phyloP scores from a whole-genome alignment of 2,113 vertebrate species.

The Barbus barbus region DNA sequence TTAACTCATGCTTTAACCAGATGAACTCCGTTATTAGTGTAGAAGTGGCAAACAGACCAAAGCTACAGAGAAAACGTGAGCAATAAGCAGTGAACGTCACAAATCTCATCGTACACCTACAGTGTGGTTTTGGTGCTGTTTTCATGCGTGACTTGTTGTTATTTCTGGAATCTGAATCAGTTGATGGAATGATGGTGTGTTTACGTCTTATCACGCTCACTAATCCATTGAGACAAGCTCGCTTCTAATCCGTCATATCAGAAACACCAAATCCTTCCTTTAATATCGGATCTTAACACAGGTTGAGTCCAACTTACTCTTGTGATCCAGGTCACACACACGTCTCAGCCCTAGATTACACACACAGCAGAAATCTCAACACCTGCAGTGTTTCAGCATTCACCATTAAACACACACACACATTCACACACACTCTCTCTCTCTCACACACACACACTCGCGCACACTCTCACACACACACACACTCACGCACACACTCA shows the following conservation, averaged over 20 bases:
- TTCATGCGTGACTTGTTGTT: not conserved
- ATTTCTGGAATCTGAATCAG: not conserved
- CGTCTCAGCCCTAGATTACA: too few relatives aligned
- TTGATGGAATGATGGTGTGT: too few relatives aligned
- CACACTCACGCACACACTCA: too few relatives aligned
- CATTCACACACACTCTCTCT: not conserved
- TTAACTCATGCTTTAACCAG: not conserved
- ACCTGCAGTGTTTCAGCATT: too few relatives aligned
- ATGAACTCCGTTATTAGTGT: not conserved
- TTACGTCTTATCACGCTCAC: constrained; percentile 58
- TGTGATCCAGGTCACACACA: constrained; percentile 66
- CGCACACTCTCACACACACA: too few relatives aligned
- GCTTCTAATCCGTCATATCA: constrained; percentile 69
- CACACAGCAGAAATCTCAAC: too few relatives aligned
- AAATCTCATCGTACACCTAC: too few relatives aligned
- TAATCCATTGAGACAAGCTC: constrained; percentile 68
- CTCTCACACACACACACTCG: too few relatives aligned
- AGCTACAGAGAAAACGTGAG: too few relatives aligned
- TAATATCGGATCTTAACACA: constrained; percentile 75
- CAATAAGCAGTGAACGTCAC: too few relatives aligned
- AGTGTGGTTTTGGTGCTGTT: not conserved
- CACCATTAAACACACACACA: not conserved
- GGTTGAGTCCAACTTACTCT: constrained; percentile 66
- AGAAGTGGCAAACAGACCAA: not conserved
- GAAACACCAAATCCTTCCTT: constrained; percentile 68